Evolutionary conservation across 2,888 invertebrate genomes (phyloP).

Genomic region (Acanthosepion pharaonis): DNA sequence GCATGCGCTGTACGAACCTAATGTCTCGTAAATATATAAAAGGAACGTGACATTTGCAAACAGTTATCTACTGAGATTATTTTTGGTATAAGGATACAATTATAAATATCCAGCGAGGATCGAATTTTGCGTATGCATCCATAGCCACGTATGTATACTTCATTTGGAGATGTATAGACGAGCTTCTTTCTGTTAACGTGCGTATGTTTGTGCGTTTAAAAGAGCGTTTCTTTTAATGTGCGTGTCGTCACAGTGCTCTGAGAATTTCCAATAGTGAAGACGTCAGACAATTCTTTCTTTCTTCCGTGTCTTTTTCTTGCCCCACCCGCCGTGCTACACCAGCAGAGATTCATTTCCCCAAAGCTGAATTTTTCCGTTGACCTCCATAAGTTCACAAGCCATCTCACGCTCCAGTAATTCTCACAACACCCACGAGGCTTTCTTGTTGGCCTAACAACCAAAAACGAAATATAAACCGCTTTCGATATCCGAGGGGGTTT

Average conservation of each 20-base stretch:
- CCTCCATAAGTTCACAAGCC: not conserved
- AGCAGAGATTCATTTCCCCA: not conserved
- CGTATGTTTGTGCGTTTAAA: too few relatives aligned
- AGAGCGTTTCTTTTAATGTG: too few relatives aligned
- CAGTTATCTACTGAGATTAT: too few relatives aligned
- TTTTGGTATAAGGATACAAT: too few relatives aligned
- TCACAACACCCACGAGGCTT: constrained; percentile 14
- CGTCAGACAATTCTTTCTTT: not conserved
- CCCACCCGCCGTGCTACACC: not conserved
- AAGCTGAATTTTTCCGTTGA: not conserved
- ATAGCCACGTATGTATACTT: too few relatives aligned
- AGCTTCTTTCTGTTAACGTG: too few relatives aligned
- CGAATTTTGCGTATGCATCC: too few relatives aligned
- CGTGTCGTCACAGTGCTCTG: not conserved
- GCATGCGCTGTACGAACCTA: too few relatives aligned
- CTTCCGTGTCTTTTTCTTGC: not conserved
- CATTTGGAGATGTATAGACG: too few relatives aligned
- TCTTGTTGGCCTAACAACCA: not conserved
- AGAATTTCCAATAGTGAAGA: not conserved
- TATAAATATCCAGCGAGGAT: too few relatives aligned
- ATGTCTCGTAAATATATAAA: too few relatives aligned
- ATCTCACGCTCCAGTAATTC: not conserved
- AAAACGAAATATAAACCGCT: not conserved
- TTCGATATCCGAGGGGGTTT: not conserved
- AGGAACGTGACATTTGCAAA: too few relatives aligned